Base-by-base conservation (phyloP, 1,140 invertebrate species). In the Drosophila tropicalis region DNA sequence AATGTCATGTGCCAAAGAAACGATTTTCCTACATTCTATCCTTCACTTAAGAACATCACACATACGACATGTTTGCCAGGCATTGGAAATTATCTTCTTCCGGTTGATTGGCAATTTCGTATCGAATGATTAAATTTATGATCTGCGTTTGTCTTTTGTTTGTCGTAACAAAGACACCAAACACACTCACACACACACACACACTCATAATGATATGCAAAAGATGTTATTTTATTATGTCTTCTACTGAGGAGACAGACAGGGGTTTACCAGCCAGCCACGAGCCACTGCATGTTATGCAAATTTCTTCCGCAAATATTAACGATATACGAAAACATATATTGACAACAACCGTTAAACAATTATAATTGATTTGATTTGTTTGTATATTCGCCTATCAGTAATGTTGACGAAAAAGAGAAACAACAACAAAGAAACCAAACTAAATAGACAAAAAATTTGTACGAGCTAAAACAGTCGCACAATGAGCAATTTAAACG, bases 261-360 rank as follows among this genome's bases (percentile, higher is more conserved):
- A 13, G 44, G 62, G 19, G 44, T 32, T 29, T 44, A 55, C 41
- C 58, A 32, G 55, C 62, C 15, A 76, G 66, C 56, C 47, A 63
- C 73, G 69, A 55, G 70, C 73, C 70, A 56, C 67, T 71, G 72
- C 79, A 63, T 67, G 64, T 70, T 83, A 86, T 87, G 82, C 82
- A 76, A 87, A 87, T 79, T 68, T 65, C 84, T 89, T 89, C 84
- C 84, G 84, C 85, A 89, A 84, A 83, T 61, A 89, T 89, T 89
- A 84, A 89, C 80, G n/a, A 89, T 84, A 81, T 57, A 67, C 73
- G 63, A 64, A 54, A 78, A 77, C 57, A 64, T 29, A 64, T 79
- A 64, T 80, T 51, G 60, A 57, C 19, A 70, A 72, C 62, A 66
- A 69, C 70, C 79, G 84, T 75, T 89, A 83, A 86, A 82, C 82